A percentile compares a stretch with the other conserved stretches of the same genome.
phyloP scores from a whole-genome alignment of 2,113 vertebrate genomes.

The Apodemus speciosus region DNA sequence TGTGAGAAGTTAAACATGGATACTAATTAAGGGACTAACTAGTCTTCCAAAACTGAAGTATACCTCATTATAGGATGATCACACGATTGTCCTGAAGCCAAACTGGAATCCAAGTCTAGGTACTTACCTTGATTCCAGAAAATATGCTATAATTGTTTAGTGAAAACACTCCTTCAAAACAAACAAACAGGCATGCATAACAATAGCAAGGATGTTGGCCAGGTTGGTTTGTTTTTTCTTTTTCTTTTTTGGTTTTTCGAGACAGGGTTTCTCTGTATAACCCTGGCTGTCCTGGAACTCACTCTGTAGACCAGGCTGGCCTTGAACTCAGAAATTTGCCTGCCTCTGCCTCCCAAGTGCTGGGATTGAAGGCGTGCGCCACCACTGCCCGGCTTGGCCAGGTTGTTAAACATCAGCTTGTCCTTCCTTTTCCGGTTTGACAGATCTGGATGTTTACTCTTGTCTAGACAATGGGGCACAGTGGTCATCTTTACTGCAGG shows the following conservation, averaged over 20 bases:
- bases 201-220: background rate
- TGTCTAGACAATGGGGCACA: background rate
- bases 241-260: no score
- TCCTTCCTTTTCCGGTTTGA: background rate
- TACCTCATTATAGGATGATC: background rate
- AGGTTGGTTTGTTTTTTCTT: no score
- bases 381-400: no score
- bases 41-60: background rate
- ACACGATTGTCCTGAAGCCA: background rate
- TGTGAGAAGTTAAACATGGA: background rate
- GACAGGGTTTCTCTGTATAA: no score
- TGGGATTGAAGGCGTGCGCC: no score
- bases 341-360: no score
- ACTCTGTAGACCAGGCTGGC: no score
- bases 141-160: background rate
- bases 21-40: background rate
- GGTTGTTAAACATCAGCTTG: background rate
- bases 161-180: background rate
- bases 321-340: no score
- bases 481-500: background rate
- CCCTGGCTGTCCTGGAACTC: no score
- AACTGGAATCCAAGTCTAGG: background rate
- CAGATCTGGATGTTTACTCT: background rate
- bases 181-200: background rate
- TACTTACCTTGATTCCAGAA: background rate